Evolutionary conservation across 2,113 vertebrate species (phyloP).

Genomic region (Microtus ochrogaster): DNA sequence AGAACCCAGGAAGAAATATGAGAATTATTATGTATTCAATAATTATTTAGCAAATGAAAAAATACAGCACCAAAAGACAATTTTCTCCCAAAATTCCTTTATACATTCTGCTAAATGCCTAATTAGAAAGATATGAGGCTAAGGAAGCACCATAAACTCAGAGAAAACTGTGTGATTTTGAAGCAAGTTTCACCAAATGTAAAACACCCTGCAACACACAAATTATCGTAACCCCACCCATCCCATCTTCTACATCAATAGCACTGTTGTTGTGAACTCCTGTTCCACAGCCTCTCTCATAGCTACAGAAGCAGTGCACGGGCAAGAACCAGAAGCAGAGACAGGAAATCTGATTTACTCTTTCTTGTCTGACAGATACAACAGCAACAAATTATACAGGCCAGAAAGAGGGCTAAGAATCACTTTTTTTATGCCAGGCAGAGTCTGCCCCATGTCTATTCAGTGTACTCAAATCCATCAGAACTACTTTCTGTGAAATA

Average conservation of each 20-base stretch:
- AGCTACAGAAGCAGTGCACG: background rate
- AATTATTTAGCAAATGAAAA: background rate
- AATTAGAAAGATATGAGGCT: background rate
- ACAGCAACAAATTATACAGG: background rate
- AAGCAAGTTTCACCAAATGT: slow-evolving; percentile 16
- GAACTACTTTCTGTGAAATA: background rate
- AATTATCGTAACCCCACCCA: background rate
- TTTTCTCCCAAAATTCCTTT: background rate
- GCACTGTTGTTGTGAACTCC: background rate
- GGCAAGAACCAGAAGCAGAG: background rate
- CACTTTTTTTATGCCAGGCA: background rate
- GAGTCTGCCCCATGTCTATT: background rate
- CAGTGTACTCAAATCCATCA: background rate
- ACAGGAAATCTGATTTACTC: background rate
- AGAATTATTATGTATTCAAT: background rate
- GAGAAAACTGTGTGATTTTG: slow-evolving; percentile 5
- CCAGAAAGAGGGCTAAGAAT: background rate
- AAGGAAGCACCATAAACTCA: background rate
- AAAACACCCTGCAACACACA: background rate
- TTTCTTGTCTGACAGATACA: background rate
- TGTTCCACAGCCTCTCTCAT: accelerated
- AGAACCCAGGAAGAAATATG: background rate
- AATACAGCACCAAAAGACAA: background rate
- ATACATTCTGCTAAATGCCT: background rate
- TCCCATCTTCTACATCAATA: no score